A percentile compares a stretch with the other conserved stretches of the same genome.
Conservation (phyloP, 30 jellyfish, hydroid and myxozoan species). For the Turritopsis rubra region DNA sequence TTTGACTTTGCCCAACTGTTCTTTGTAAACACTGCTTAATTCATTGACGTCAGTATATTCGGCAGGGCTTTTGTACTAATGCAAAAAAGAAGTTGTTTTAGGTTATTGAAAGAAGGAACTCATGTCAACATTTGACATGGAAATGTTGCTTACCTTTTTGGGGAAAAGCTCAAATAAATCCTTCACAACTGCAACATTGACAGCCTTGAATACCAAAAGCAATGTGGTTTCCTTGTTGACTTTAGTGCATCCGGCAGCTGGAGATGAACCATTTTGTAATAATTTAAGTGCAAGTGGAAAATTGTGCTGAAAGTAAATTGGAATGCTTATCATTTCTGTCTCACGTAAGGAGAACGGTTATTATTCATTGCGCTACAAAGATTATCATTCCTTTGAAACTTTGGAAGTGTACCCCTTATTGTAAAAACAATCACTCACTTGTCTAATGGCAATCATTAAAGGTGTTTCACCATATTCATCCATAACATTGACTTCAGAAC, state of each 20-base stretch:
- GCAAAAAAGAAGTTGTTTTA: conserved; percentile 2
- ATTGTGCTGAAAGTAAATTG: conserved; percentile 32
- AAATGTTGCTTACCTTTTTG: not conserved
- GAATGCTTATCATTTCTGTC: too few species aligned
- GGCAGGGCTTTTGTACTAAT: not conserved
- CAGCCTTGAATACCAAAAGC: conserved; percentile 18
- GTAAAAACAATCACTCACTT: conserved; percentile 16
- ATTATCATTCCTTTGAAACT: too few species aligned
- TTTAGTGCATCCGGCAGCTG: not conserved
- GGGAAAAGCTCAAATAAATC: not conserved
- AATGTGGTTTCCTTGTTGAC: conserved; percentile 12
- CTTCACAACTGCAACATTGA: conserved; percentile 5
- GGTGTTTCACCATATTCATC: conserved; percentile 32
- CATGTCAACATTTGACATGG: not conserved
- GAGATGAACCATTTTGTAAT: conserved; percentile 24
- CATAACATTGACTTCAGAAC: conserved; percentile 39
- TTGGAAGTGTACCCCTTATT: not conserved
- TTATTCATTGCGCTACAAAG: too few species aligned
- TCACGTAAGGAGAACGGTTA: not conserved
- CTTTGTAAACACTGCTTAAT: conserved; percentile 3
- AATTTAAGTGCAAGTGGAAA: conserved; percentile 34
- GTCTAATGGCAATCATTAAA: conserved; percentile 21
- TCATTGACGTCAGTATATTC: conserved; percentile 12
- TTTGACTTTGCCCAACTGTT: conserved; percentile 7
- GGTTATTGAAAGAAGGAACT: too few species aligned